phyloP scores from a whole-genome alignment of 2,113 vertebrate genomes.

The Struthio camelus region DNA sequence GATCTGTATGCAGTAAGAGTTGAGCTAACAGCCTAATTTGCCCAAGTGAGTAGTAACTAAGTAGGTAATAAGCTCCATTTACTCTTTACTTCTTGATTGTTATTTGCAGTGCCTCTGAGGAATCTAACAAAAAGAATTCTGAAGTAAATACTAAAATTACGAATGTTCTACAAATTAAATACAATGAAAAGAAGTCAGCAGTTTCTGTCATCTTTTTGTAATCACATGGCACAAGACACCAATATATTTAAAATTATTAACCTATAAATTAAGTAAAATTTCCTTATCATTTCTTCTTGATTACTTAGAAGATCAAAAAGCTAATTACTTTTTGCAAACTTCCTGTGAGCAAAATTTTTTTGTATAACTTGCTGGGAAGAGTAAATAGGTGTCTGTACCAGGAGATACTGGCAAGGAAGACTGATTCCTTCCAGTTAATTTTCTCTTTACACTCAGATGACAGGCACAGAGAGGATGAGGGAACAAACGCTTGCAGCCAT shows the following conservation, averaged over 20 bases:
- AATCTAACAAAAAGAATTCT: background rate
- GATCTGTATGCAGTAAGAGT: no score
- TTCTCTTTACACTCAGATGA: no score
- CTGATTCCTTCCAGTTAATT: background rate
- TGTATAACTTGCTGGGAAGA: background rate
- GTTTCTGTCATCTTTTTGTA: background rate
- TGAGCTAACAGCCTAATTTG: background rate
- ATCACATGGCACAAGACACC: background rate
- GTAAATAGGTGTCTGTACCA: background rate
- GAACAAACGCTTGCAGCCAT: background rate
- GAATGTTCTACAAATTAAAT: background rate
- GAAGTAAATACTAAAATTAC: background rate
- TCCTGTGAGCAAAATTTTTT: background rate
- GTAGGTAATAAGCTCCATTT: background rate
- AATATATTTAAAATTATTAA: background rate
- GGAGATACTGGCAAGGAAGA: background rate
- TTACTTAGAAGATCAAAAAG: background rate
- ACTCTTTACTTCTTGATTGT: background rate
- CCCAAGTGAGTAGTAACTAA: background rate
- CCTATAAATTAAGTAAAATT: background rate
- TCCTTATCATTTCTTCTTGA: background rate
- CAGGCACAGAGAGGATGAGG: background rate
- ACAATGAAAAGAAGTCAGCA: background rate
- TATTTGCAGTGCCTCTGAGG: background rate
- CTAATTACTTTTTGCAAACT: background rate